Conservation (phyloP, 2,797 vertebrate genomes). For the Pseudotriccus pelzelni region DNA sequence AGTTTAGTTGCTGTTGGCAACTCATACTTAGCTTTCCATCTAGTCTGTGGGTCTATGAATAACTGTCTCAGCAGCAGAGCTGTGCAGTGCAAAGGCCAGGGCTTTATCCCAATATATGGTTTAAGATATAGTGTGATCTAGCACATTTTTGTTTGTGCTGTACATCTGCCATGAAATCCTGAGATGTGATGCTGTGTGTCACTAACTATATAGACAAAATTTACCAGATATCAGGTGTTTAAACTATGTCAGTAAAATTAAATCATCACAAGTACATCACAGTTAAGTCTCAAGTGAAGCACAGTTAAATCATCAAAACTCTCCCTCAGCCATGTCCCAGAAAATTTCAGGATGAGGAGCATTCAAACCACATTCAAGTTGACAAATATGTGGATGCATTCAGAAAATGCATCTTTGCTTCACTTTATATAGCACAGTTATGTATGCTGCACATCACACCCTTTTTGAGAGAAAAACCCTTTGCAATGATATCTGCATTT, state of each 20-base stretch:
- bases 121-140: background rate
- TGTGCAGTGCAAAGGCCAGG: background rate
- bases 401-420: background rate
- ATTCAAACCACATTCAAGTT: background rate
- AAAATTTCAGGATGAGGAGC: background rate
- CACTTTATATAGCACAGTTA: background rate
- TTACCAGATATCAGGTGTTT: background rate
- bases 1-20: conserved; percentile 2
- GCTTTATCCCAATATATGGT: background rate
- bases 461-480: background rate
- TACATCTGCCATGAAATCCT: background rate
- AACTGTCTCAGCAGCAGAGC: background rate
- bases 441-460: background rate
- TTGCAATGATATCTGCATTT: background rate
- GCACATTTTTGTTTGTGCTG: background rate
- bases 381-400: background rate
- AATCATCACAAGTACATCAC: background rate
- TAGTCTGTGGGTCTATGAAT: background rate
- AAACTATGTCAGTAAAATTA: background rate
- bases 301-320: background rate
- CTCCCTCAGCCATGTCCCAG: background rate
- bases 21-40: background rate
- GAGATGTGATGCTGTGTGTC: background rate
- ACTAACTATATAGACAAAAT: background rate
- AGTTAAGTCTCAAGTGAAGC: background rate